phyloP scores from a whole-genome alignment of 2,797 vertebrate genomes.

The Macrochelys suwanniensis region DNA sequence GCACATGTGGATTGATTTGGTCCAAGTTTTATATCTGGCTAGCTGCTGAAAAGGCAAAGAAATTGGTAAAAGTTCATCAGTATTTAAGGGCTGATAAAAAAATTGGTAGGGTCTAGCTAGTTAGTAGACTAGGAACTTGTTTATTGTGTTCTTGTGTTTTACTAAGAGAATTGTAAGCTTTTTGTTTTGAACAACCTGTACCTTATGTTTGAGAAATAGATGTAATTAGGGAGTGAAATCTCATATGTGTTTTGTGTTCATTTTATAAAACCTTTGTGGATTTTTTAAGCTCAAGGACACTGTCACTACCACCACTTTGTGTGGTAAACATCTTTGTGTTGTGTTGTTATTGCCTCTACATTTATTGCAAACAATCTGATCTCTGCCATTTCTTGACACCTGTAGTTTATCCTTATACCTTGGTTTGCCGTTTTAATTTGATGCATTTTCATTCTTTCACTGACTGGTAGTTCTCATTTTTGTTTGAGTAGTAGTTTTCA shows the following conservation, averaged over 20 bases:
- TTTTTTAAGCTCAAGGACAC: neutral
- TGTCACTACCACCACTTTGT: neutral
- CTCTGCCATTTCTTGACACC: neutral
- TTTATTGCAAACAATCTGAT: neutral
- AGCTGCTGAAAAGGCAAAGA: neutral
- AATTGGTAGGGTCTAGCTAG: neutral
- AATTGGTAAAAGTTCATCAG: neutral
- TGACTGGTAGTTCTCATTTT: neutral
- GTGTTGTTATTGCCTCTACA: neutral
- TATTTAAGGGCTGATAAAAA: neutral
- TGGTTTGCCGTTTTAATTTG: neutral
- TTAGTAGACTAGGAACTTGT: neutral
- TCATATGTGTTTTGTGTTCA: fast-evolving
- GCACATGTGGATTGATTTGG: neutral
- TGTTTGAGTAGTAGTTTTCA: neutral
- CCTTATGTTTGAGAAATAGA: neutral
- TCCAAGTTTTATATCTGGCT: neutral
- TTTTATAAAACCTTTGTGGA: fast-evolving
- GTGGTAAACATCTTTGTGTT: neutral
- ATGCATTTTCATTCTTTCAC: neutral
- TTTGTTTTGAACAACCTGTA: neutral
- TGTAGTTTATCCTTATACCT: fast-evolving
- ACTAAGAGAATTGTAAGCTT: neutral
- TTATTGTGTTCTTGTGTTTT: neutral
- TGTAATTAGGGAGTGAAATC: neutral